Evolutionary conservation across 53 echinoderm and acorn worm species (phyloP).

Genomic region (Astropecten irregularis): DNA sequence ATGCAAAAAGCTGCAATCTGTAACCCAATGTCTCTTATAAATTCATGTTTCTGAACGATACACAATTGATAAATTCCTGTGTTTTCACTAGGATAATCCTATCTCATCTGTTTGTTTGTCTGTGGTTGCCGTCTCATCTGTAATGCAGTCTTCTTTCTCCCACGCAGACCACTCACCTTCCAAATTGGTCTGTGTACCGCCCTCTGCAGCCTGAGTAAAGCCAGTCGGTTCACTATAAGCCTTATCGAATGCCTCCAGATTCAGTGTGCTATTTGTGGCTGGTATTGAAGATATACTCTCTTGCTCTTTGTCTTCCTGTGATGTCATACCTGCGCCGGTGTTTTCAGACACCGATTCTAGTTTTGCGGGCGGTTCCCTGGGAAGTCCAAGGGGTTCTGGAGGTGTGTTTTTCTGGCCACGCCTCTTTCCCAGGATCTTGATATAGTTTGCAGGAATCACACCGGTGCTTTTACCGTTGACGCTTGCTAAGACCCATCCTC

Average conservation of each 20-base stretch:
- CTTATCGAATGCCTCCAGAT: slow-evolving; percentile 66
- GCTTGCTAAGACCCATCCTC: slow-evolving; percentile 85
- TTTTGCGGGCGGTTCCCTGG: neutral
- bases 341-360: slow-evolving; percentile 15
- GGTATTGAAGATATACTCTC: neutral
- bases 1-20: too few species aligned
- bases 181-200: neutral
- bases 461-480: slow-evolving; percentile 71
- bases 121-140: too few species aligned
- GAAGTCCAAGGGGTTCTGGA: neutral
- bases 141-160: slow-evolving; percentile 29
- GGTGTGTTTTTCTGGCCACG: slow-evolving; percentile 66
- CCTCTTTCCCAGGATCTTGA: slow-evolving; percentile 90
- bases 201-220: neutral
- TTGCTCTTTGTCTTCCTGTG: neutral
- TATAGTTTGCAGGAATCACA: slow-evolving; percentile 88
- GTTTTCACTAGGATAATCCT: too few species aligned
- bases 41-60: too few species aligned
- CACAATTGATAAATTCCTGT: too few species aligned
- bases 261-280: slow-evolving; percentile 9
- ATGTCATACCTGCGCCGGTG: neutral
- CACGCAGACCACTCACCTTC: slow-evolving; percentile 32
- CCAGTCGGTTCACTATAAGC: slow-evolving; percentile 27
- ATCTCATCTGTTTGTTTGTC: too few species aligned
- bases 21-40: too few species aligned